Conservation (phyloP, 2,797 vertebrate species). For the Xiphophorus birchmanni region DNA sequence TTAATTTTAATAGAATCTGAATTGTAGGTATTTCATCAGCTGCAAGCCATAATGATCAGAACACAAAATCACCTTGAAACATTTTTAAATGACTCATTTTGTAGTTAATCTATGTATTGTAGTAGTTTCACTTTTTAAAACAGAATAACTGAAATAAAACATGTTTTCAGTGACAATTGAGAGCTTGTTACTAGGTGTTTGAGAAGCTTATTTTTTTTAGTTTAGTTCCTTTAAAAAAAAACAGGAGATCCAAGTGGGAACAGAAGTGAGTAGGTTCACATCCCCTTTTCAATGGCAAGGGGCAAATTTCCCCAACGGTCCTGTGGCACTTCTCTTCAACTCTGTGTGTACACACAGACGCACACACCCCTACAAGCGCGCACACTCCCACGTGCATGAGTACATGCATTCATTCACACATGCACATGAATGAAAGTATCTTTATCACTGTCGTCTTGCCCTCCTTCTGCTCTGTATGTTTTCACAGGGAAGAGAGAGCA, state of each 20-base stretch:
- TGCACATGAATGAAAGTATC: slow-evolving; percentile 24
- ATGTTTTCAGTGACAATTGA: slow-evolving; percentile 21
- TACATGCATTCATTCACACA: background rate
- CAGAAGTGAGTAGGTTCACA: slow-evolving; percentile 77
- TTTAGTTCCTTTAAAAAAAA: slow-evolving; percentile 53
- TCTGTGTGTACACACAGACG: background rate
- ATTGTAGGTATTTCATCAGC: background rate
- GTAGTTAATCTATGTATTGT: background rate
- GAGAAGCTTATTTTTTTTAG: slow-evolving; percentile 19
- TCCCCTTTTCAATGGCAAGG: slow-evolving; percentile 66
- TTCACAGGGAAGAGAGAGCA: slow-evolving; percentile 31
- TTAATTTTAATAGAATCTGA: background rate
- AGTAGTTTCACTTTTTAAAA: background rate
- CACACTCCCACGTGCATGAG: background rate
- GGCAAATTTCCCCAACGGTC: slow-evolving; percentile 44
- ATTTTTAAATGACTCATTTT: background rate
- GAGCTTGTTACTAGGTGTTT: slow-evolving; percentile 20
- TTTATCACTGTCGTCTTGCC: slow-evolving; percentile 51
- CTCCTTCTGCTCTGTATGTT: slow-evolving; percentile 38
- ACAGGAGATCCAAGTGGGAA: slow-evolving; percentile 42
- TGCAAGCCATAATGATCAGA: background rate
- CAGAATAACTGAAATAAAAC: slow-evolving; percentile 1
- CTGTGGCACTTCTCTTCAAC: slow-evolving; percentile 10
- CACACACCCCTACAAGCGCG: background rate
- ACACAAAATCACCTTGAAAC: background rate